Evolutionary conservation across 2,888 invertebrate species (phyloP), one percentile per base, ranked within the genome.

Genomic region (Cheilosia grossa): DNA sequence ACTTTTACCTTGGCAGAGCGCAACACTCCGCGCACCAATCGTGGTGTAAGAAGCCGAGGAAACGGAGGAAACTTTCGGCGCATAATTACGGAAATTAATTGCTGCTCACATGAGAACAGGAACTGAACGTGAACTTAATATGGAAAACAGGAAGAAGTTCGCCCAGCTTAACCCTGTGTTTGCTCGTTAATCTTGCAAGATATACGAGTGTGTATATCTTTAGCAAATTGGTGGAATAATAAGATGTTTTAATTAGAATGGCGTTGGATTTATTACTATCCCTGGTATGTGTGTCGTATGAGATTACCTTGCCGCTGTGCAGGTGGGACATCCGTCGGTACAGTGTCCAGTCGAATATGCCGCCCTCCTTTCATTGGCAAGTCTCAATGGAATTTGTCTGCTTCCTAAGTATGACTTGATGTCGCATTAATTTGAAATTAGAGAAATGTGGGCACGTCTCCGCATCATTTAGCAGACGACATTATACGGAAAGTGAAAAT

Each of bases 31-130:
- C 17, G 58, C 13, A 3, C 37, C 37, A 37, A 13, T 13, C 19
- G 9, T 6, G 9, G 9, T 7, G 2, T 9, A 51, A 58, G n/a
- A 42, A 42, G 42, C 42, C 13, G 6, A 42, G n/a, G 42, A 24
- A 51, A 21, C 24, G 6, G 24, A 27, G 33, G 19, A 69, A 77
- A 61, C 61, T 77, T 61, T 77, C 21, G 54, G 61, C 61, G 69
- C 42, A 77, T 77, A 77, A 77, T 77, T 77, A 77, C 61, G 53
- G 37, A 77, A 77, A 77, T 77, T 69, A 77, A 77, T 77, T 69
- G 69, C 54, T 27, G 77, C 69, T 69, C 69, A 69, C 27, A 69
- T 61, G 61, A 59, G 59, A 7, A 51, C 21, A 37, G n/a, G 53
- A 7, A 51, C 21, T 24, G n/a, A 53, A 42, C 13, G n/a, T 56